Evolutionary conservation across 2,888 invertebrate species (phyloP).

Genomic region (Cheiracanthium punctorium): DNA sequence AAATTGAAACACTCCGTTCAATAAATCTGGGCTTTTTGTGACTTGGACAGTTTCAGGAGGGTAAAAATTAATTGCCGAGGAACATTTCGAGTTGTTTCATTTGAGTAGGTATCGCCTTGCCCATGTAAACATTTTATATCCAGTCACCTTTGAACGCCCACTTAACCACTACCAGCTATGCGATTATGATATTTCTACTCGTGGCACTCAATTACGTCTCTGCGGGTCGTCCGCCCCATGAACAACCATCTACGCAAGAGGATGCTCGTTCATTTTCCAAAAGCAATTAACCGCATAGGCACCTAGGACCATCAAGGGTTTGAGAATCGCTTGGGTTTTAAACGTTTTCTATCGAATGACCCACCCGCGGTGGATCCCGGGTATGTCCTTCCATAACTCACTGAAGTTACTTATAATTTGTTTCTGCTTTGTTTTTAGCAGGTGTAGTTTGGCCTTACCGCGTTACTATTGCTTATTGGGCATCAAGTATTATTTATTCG

Average conservation of each 20-base stretch:
- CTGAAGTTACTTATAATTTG: background rate
- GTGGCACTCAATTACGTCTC: slow-evolving; percentile 62
- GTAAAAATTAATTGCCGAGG: background rate
- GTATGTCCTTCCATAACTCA: slow-evolving; percentile 15
- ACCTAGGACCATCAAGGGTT: slow-evolving; percentile 16
- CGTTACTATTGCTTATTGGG: no score
- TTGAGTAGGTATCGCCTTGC: slow-evolving; percentile 33
- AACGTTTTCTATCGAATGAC: background rate
- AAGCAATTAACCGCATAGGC: slow-evolving; percentile 57
- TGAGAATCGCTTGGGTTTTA: slow-evolving; percentile 7
- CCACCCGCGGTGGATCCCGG: slow-evolving; percentile 5
- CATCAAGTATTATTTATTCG: no score
- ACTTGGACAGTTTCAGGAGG: no score
- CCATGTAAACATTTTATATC: slow-evolving; percentile 50
- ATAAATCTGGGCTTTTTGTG: no score
- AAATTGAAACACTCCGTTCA: no score
- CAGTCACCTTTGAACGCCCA: slow-evolving; percentile 46
- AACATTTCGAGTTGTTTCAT: background rate
- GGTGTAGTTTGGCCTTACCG: background rate
- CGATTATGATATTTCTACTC: slow-evolving; percentile 61
- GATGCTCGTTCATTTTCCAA: slow-evolving; percentile 41
- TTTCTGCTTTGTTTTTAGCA: background rate
- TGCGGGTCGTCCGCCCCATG: slow-evolving; percentile 38
- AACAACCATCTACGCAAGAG: slow-evolving; percentile 17
- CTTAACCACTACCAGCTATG: background rate